Base-by-base conservation (phyloP, 2,797 vertebrate genomes). In the Schizopygopsis pylzovi region DNA sequence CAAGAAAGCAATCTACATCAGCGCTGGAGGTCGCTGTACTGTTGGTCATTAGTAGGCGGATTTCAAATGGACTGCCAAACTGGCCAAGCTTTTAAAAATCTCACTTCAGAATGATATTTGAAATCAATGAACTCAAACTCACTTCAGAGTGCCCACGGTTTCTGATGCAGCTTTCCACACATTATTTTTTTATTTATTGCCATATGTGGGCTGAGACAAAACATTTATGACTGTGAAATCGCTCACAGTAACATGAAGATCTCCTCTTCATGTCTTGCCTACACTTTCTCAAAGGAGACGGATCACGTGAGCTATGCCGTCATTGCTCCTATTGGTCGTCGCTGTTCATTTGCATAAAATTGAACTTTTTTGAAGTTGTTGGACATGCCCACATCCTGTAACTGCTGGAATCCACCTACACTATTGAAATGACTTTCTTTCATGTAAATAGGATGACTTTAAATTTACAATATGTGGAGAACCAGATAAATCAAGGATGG, bases 131-230 rank as follows among this genome's bases (percentile, higher is more conserved):
- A 77, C 56, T 56, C 33, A 39, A n/a, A 37, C 33, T 41, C 37
- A 11, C 39, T 79, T 79, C 37, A 43, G 37, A 61, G 45, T 61
- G 56, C 76, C 76, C 76, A 79, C 54, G 2, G 52, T 77, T 39
- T 56, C 49, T 15, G 49, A 56, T 59, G 20, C n/a, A 1, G 56
- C 41, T 79, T 79, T 43, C 37, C 54, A 61, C n/a, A 41, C 37
- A 18, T 79, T 1, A 5, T 61, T 43, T 25, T 61, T 61, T 61
- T 79, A 79, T 78, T 25, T 43, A 61, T 43, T 43, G 22, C 39
- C 3, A 77, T 77, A 79, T 79, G 76, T 79, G 76, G 76, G 76
- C 13, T 61, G 39, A 79, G 22, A 79, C 54, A 18, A 79, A 79
- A 78, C 54, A 78, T 78, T 78, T 16, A 78, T 39, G 54, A 59